These are phyloP conservation scores for Coenonympha glycerion DNA, from an alignment of 2,888 invertebrate species.

Conservation along the genomic window DNA sequence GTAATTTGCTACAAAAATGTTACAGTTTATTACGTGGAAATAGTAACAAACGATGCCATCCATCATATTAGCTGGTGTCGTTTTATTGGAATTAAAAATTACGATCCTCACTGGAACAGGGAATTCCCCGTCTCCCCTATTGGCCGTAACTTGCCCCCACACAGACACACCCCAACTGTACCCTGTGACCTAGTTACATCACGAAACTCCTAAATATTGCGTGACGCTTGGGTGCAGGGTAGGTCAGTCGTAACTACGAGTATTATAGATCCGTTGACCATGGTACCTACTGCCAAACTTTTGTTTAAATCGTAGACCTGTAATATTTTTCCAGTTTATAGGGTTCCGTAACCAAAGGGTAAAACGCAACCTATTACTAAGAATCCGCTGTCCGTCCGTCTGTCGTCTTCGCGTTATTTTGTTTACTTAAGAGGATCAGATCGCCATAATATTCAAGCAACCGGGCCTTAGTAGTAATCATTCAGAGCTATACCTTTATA, in stretches of 20 bases:
- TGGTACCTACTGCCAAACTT: too few species aligned
- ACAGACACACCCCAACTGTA: slow-evolving; percentile 24
- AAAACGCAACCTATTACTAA: too few species aligned
- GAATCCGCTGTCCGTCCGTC: too few species aligned
- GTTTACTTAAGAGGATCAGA: too few species aligned
- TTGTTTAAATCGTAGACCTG: too few species aligned
- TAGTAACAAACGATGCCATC: slow-evolving; percentile 4
- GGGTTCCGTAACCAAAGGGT: background rate
- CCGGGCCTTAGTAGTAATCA: too few species aligned
- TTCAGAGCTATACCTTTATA: too few species aligned
- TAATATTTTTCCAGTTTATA: too few species aligned
- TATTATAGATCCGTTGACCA: too few species aligned
- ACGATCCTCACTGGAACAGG: slow-evolving; percentile 26
- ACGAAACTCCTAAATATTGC: slow-evolving; percentile 28
- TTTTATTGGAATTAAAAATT: slow-evolving; percentile 19
- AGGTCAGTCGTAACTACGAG: background rate
- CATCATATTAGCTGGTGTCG: slow-evolving; percentile 18
- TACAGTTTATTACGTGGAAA: background rate
- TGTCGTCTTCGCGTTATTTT: too few species aligned
- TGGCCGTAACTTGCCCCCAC: too few species aligned
- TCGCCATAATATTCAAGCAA: too few species aligned
- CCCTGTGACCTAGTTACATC: slow-evolving; percentile 59
- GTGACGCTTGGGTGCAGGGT: slow-evolving; percentile 9
- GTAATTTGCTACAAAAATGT: background rate
- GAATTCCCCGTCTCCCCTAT: slow-evolving; percentile 36